These are phyloP conservation scores for Ondatra zibethicus DNA, from an alignment of 2,113 vertebrate species.

Conservation along the genomic window DNA sequence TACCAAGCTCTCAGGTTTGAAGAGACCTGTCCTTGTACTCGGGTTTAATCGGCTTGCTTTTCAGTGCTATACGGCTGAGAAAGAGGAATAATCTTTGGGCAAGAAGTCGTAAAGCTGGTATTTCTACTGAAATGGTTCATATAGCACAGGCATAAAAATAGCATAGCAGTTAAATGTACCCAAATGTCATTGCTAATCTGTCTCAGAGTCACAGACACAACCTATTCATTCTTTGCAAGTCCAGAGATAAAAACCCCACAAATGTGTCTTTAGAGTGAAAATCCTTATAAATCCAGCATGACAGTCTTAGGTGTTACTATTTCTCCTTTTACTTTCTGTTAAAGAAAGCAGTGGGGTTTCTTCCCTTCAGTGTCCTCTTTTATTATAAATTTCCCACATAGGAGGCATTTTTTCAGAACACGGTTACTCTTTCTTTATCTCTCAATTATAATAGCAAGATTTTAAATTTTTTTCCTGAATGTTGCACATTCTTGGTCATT, in stretches of 20 bases:
- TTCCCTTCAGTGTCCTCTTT: neutral
- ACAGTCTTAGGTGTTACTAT: neutral
- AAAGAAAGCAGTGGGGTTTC: constrained; percentile 59
- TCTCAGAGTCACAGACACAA: constrained; percentile 60
- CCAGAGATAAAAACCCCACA: constrained; percentile 56
- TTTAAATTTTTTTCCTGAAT: constrained; percentile 10
- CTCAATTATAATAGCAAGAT: constrained; percentile 8
- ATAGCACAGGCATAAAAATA: constrained; percentile 76
- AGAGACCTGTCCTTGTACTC: constrained; percentile 48
- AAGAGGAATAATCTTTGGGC: constrained; percentile 67
- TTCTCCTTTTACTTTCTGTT: constrained; percentile 52
- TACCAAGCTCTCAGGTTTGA: constrained; percentile 40
- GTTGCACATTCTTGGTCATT: constrained; percentile 7
- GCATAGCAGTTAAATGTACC: constrained; percentile 66
- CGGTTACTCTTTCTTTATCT: constrained; percentile 42
- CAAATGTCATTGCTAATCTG: constrained; percentile 73
- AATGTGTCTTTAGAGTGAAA: constrained; percentile 60
- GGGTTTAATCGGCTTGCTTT: constrained; percentile 58
- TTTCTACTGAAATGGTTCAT: constrained; percentile 73
- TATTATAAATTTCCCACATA: constrained; percentile 45
- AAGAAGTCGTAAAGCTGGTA: constrained; percentile 77
- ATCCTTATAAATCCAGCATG: neutral
- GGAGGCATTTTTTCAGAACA: constrained; percentile 26
- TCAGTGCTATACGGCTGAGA: constrained; percentile 64
- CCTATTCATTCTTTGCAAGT: constrained; percentile 56